These are phyloP conservation scores for Myodes glareolus DNA, from an alignment of 2,113 vertebrate species.

Conservation along the genomic window DNA sequence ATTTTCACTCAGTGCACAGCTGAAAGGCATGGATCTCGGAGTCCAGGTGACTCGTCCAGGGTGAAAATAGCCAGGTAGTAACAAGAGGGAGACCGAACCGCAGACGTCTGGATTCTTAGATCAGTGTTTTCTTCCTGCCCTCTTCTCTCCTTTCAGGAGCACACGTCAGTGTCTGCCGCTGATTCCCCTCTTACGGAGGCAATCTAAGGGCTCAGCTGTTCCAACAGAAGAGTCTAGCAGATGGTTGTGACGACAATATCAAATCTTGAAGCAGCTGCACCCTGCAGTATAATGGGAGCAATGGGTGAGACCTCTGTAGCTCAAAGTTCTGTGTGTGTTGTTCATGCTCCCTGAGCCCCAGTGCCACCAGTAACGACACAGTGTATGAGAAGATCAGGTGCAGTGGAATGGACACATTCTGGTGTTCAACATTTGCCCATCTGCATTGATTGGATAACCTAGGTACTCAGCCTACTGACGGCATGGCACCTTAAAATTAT, in stretches of 20 bases:
- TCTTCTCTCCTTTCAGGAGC: not conserved
- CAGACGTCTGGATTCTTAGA: not conserved
- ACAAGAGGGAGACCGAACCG: not conserved
- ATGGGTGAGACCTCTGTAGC: not conserved
- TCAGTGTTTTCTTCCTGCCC: not conserved
- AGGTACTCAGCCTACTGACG: not conserved
- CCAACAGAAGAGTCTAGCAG: not conserved
- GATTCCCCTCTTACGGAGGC: not conserved
- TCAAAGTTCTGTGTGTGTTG: not conserved
- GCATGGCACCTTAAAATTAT: not conserved
- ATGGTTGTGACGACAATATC: not conserved
- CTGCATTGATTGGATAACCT: not conserved
- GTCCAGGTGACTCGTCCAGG: not conserved
- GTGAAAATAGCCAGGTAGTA: not conserved
- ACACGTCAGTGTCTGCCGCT: not conserved
- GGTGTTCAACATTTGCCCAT: not conserved
- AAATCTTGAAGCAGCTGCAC: not conserved
- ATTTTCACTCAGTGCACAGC: not conserved
- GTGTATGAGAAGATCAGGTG: not conserved
- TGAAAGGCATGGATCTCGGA: not conserved
- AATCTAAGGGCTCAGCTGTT: not conserved
- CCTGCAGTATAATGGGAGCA: rapidly evolving
- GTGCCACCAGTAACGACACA: not conserved
- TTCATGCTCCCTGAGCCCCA: not conserved
- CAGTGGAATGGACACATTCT: not conserved